Base-by-base conservation (phyloP, 2,797 vertebrate species). In the Trachops cirrhosus region DNA sequence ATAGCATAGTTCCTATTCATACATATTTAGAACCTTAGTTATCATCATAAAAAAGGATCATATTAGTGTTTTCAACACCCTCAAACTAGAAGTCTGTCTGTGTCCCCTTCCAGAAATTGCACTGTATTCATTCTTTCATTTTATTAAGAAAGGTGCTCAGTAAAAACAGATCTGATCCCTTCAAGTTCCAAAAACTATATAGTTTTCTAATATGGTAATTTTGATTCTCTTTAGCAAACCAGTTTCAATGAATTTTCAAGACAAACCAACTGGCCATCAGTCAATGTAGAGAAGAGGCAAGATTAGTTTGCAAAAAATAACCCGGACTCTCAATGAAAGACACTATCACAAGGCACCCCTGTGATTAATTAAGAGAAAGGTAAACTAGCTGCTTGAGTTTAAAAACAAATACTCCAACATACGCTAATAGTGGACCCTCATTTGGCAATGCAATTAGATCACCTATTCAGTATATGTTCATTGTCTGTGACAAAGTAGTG, bases 201-300 rank as follows among this genome's bases (percentile, higher is more conserved):
- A 75, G 48, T 68, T 84, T 24, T 74, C 70, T 77, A 79, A 4
- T 64, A 7, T 77, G 37, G 90, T 90, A 24, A 77, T 89, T 87
- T 89, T 85, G 50, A 77, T 32, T 83, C 14, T 86, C 52, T 91
- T 87, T 37, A 64, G 54, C 32, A 52, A 91, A 79, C 18, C 14
- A 78, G 34, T 88, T 91, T 59, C 71, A 94, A 46, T 83, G 39
- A 89, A 6, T 57, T 86, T 92, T 78, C 32, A 96, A 86, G 75
- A 89, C 41, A 80, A 67, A 79, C 73, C 89, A 16, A 22, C 15
- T 82, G 41, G 26, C 22, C 15, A 70, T 78, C 9, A 71, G 44
- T 75, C 11, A 86, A 22, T 46, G 29, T 74, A 54, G n/a, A 79
- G 9, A 82, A 67, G 41, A 88, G 11, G 21, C 52, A 48, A 84